Base-by-base conservation (phyloP, 2,888 invertebrate genomes). In the Cristatella mucedo region DNA sequence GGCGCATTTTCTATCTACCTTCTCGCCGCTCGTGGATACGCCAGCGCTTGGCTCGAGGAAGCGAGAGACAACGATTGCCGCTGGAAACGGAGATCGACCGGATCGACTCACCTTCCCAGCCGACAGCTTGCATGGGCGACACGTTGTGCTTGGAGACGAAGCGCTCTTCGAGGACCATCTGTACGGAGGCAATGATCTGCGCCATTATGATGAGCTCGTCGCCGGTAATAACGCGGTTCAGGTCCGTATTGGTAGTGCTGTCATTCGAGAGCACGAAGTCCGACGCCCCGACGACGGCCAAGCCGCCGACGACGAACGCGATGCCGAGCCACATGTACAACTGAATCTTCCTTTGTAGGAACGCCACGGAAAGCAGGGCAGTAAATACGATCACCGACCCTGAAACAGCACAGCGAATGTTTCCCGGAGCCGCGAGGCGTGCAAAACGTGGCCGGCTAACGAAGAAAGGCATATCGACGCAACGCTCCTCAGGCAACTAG, bases 121-220 rank as follows among this genome's bases (percentile, higher is more conserved):
- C 91, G 16, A 87, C 82, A 4, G 84, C 89, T 63, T 85, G 82
- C 44, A 93, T 68, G 0, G 91, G 76, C 0, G 85, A 82, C 34
- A 91, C 82, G 65, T 86, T 82, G 51, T 78, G 72, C 37, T 80
- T 77, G 43, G 76, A 71, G 0, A 93, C 76, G 63, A 77, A 84
- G 67, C 84, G 85, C 63, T 95, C 91, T 65, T 95, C 93, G 46
- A 83, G 78, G 0, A 93, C 86, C 80, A 91, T 86, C 69, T 91
- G 89, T 41, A 78, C 73, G 0, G 87, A 80, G 15, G 79, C 78
- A 49, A 93, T 75, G 34, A 93, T 75, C 67, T 77, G 72, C 3
- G 74, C 73, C 65, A 72, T 68, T 38, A 74, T 66, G 46, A 75
- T 74, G 37, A 75, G 56, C 33, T 73, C 52, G 51, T 74, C 73